These are phyloP conservation scores for Trichoplusia ni DNA, from an alignment of 1,140 invertebrate genomes.

Conservation along the genomic window DNA sequence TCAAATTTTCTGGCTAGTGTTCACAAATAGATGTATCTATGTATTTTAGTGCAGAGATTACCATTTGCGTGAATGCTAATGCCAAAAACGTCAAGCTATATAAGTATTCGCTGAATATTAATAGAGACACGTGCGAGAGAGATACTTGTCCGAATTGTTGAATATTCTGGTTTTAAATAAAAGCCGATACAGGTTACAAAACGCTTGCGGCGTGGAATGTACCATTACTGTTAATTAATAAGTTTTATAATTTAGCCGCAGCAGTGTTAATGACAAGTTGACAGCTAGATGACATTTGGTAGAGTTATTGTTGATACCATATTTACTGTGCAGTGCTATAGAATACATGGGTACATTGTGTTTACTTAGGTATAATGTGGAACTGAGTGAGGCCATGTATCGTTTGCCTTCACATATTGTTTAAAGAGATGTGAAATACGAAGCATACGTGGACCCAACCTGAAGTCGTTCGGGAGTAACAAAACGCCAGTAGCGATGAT, in stretches of 20 bases:
- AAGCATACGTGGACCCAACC: background rate
- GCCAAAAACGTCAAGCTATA: background rate
- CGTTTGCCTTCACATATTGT: conserved; percentile 18
- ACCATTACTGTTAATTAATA: background rate
- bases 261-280: conserved; percentile 4
- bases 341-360: conserved; percentile 5
- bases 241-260: background rate
- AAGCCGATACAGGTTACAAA: conserved; percentile 7
- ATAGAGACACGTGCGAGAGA: conserved; percentile 5
- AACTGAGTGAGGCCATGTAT: conserved; percentile 14
- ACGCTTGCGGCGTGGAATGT: background rate
- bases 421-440: conserved; percentile 1
- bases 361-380: conserved; percentile 13
- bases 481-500: conserved; percentile 15
- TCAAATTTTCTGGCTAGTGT: background rate
- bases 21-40: background rate
- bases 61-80: background rate
- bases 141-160: conserved; percentile 10
- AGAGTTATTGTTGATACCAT: conserved; percentile 13
- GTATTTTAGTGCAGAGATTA: background rate
- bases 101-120: conserved; percentile 14
- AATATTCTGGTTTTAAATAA: conserved; percentile 13
- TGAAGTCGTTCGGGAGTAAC: no score
- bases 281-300: conserved; percentile 4
- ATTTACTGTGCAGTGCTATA: background rate